Evolutionary conservation across 92 coral and sea anemone species (phyloP).

Genomic region (Meandrina meandrites): DNA sequence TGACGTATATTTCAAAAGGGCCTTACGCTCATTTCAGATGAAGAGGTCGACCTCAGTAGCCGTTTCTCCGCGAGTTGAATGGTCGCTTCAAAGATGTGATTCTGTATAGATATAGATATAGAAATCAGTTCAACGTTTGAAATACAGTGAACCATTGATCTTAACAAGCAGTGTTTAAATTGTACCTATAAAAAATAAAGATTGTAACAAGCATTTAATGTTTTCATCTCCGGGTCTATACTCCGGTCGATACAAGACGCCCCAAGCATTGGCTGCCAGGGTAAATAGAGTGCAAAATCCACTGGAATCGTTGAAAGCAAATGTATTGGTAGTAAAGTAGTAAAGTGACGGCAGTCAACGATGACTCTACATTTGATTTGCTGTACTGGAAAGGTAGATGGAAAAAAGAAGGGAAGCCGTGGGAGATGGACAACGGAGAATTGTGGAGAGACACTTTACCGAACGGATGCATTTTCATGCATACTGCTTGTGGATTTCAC

Average conservation of each 20-base stretch:
- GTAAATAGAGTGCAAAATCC: slow-evolving; percentile 4
- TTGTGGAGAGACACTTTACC: slow-evolving; percentile 15
- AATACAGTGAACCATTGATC: no score
- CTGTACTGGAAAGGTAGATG: slow-evolving; percentile 35
- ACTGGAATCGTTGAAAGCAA: not conserved
- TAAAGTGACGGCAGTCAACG: not conserved
- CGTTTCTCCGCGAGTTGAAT: no score
- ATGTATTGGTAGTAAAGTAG: slow-evolving; percentile 26
- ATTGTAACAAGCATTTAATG: no score
- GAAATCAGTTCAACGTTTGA: no score
- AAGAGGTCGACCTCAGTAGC: no score
- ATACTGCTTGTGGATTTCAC: slow-evolving; percentile 29
- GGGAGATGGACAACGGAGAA: not conserved
- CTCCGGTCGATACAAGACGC: slow-evolving; percentile 28
- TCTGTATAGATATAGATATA: no score
- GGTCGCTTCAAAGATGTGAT: no score
- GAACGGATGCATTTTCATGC: no score
- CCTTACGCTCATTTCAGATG: no score
- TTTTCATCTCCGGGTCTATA: slow-evolving; percentile 22
- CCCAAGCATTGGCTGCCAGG: not conserved
- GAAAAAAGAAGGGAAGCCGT: slow-evolving; percentile 34
- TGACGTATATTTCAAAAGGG: no score
- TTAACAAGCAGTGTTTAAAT: no score
- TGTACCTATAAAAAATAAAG: no score
- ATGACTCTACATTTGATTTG: not conserved